Evolutionary conservation across 2,113 vertebrate genomes (phyloP), one percentile per base, ranked within the genome.

Genomic region (Calidris pygmaea): DNA sequence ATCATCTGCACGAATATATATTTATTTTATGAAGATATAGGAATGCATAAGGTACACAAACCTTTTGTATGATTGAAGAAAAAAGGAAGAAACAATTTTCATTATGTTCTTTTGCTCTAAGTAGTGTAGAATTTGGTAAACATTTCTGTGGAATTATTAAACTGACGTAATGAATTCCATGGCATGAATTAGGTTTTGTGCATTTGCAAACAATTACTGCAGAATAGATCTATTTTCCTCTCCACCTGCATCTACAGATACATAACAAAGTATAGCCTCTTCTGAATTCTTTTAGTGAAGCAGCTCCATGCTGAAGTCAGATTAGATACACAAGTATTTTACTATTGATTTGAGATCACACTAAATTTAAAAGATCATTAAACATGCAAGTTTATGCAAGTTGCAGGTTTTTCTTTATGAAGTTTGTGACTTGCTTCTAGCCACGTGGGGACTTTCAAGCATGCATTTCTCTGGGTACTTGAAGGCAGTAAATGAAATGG

Each of bases 391-490:
- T 70, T 84, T 74, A 34, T 71, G 41, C 12, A 75, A 77, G 10
- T 15, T 84, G 47, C 14, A 8, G 2, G 1, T 4, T 9, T 77
- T 78, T 50, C 56, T 52, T 53, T 55, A 12, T 21, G 43, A 68
- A 86, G 18, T 16, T 78, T 13, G 4, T 70, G 55, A 50, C 13
- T 92, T 81, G 8, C 7, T 81, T 10, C 26, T 89, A 10, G 39
- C 24, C 56, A 23, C 0, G 0, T 41, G 14, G 9, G 15, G 22
- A 26, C 37, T 84, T 75, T 41, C 9, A 65, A 74, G 10, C 7
- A 15, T 13, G 2, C 5, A 6, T 86, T 92, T 77, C 35, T 60
- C 23, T 70, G 26, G 15, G 23, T 80, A 23, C 47, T 41, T 35
- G n/a, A 41, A 71, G 73, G 30, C 47, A 88, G n/a, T 16, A 53